Evolutionary conservation across 2,888 invertebrate species (phyloP), one percentile per base, ranked within the genome.

Genomic region (Nemotelus nigrinus): DNA sequence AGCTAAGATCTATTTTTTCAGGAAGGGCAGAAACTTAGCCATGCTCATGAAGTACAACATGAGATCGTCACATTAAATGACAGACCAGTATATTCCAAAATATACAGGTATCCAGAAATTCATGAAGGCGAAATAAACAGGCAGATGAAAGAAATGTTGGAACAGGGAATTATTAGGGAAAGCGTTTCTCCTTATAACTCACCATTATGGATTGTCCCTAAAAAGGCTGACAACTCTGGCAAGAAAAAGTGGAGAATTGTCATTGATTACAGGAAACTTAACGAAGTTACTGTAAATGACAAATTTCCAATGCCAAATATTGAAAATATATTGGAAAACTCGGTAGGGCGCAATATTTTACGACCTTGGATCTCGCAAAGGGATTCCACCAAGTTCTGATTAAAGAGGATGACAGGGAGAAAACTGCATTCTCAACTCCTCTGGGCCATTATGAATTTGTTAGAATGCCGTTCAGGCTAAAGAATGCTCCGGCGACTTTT

Each of bases 1-100:
- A 83, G 80, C 80, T 78, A 79, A 4, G 83, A 85, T 53, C 82
- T 85, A 3, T 84, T 85, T 74, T 81, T 84, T 47, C 80, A 76
- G 4, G 84, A 84, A n/a, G 71, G 81, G 3, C 80, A 83, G 0
- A 82, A 84, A 0, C 45, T 85, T 41, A 82, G 82, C 0, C 82
- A 82, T 7, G 84, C 83, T 2, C 81, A 83, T 57, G 74, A 81
- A 39, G 39, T 67, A 3, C 53, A 65, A 55, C 76, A 76, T 76
- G 60, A 76, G 50, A 64, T 76, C 6, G 39, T 60, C n/a, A 67
- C 77, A 43, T 71, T 63, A 4, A 60, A 39, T 39, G 47, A 50
- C 7, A 70, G 41, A 50, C 79, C 77, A 2, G 77, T 80, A 47
- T 79, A 80, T 63, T 64, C 70, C 0, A 78, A 75, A 65, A 45